phyloP scores from a whole-genome alignment of 2,888 invertebrate genomes.

The Molorchus minor region DNA sequence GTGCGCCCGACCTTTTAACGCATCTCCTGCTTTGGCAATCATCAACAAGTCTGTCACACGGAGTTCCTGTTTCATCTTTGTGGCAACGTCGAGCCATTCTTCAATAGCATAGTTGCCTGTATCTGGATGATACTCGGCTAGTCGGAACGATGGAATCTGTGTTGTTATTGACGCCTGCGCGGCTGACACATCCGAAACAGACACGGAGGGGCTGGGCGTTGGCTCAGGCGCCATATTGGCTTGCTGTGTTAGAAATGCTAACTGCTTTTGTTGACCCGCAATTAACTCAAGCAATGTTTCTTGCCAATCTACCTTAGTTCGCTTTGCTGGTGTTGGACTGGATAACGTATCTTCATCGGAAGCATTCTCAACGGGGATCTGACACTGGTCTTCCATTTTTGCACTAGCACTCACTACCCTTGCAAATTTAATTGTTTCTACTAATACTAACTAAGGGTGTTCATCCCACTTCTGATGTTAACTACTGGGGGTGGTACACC shows the following conservation, averaged over 20 bases:
- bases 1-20: conserved; percentile 33
- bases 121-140: conserved; percentile 17
- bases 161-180: conserved; percentile 4
- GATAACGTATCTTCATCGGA: no score
- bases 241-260: background rate
- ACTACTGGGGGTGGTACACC: no score
- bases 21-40: conserved; percentile 28
- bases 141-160: background rate
- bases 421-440: no score
- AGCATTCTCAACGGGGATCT: no score
- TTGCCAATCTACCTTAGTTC: background rate
- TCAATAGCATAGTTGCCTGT: conserved; percentile 26
- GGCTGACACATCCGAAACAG: background rate
- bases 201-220: background rate
- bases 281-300: background rate
- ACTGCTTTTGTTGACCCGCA: background rate
- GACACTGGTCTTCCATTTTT: no score
- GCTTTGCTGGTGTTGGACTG: no score
- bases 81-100: conserved; percentile 34
- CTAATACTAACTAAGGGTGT: no score
- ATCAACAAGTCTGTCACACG: conserved; percentile 12
- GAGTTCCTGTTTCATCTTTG: conserved; percentile 31
- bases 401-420: no score
- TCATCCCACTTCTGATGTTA: no score
- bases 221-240: background rate